phyloP scores from a whole-genome alignment of 2,797 vertebrate species.

The Gymnothorax javanicus region DNA sequence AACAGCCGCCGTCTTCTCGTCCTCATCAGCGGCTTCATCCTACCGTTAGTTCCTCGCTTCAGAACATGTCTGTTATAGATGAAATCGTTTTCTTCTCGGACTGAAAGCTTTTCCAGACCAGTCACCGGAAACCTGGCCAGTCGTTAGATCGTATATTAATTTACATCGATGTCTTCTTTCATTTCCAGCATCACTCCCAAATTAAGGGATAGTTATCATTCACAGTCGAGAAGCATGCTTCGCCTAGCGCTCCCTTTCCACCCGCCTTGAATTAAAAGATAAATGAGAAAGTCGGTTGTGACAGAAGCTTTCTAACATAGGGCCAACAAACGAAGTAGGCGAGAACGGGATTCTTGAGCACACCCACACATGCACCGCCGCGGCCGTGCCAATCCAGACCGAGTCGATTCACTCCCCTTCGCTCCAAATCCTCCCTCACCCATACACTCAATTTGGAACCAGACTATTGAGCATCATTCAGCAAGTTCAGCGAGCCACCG shows the following conservation, averaged over 20 bases:
- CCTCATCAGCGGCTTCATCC: constrained; percentile 70
- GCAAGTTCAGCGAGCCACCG: background rate
- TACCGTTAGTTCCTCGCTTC: constrained; percentile 50
- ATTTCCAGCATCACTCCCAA: constrained; percentile 17
- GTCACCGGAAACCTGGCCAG: background rate
- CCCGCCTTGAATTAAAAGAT: constrained; percentile 5
- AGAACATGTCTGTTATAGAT: constrained; percentile 62
- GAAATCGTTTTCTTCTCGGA: constrained; percentile 26
- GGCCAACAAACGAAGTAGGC: constrained; percentile 26
- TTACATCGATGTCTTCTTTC: background rate
- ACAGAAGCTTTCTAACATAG: constrained; percentile 16
- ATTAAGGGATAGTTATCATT: background rate
- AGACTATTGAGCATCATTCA: background rate
- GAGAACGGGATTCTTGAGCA: constrained; percentile 14
- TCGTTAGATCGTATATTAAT: constrained; percentile 4
- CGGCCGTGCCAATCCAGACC: background rate
- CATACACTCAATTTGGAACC: constrained; percentile 11
- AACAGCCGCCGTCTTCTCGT: constrained; percentile 67
- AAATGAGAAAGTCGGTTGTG: constrained; percentile 10
- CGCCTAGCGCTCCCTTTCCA: background rate
- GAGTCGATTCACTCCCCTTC: constrained; percentile 24
- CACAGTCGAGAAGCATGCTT: constrained; percentile 10
- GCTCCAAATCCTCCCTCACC: constrained; percentile 16
- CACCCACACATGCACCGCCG: background rate
- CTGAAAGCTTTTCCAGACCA: background rate